phyloP scores from a whole-genome alignment of 2,888 invertebrate species.

The Girardia tigrina region DNA sequence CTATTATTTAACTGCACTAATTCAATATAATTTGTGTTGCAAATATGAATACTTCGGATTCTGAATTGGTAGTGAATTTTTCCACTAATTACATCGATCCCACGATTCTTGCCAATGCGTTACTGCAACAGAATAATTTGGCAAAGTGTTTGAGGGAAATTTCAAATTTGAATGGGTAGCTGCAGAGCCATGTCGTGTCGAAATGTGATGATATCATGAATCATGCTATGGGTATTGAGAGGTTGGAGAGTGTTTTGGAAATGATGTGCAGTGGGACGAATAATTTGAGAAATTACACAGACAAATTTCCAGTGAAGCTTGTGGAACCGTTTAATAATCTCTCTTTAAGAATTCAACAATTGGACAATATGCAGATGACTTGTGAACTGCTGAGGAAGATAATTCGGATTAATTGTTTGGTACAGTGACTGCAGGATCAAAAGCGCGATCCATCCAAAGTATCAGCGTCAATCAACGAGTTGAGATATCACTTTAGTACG shows the following conservation, averaged over 20 bases:
- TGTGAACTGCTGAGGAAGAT: slow-evolving; percentile 72
- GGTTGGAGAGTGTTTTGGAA: slow-evolving; percentile 67
- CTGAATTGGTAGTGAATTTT: background rate
- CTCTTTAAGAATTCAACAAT: slow-evolving; percentile 66
- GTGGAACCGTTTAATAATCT: slow-evolving; percentile 64
- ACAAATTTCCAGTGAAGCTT: slow-evolving; percentile 56
- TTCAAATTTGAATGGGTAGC: background rate
- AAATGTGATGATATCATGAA: slow-evolving; percentile 78
- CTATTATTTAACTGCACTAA: too few relatives aligned
- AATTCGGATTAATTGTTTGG: slow-evolving; percentile 65
- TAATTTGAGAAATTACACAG: slow-evolving; percentile 49
- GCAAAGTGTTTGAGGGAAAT: slow-evolving; percentile 1
- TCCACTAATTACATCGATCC: background rate
- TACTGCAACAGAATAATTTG: background rate
- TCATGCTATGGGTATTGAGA: slow-evolving; percentile 71
- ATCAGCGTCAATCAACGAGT: slow-evolving; percentile 24
- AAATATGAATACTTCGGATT: slow-evolving; percentile 5
- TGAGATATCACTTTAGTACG: slow-evolving; percentile 65
- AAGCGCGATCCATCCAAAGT: slow-evolving; percentile 12
- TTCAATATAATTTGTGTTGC: too few relatives aligned
- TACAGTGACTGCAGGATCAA: slow-evolving; percentile 51
- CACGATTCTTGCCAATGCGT: background rate
- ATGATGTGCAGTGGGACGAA: slow-evolving; percentile 68
- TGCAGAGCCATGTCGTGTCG: slow-evolving; percentile 60
- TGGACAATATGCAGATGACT: slow-evolving; percentile 63